phyloP scores from a whole-genome alignment of 64 coral and sea anemone genomes.

The Platygyra sinensis region DNA sequence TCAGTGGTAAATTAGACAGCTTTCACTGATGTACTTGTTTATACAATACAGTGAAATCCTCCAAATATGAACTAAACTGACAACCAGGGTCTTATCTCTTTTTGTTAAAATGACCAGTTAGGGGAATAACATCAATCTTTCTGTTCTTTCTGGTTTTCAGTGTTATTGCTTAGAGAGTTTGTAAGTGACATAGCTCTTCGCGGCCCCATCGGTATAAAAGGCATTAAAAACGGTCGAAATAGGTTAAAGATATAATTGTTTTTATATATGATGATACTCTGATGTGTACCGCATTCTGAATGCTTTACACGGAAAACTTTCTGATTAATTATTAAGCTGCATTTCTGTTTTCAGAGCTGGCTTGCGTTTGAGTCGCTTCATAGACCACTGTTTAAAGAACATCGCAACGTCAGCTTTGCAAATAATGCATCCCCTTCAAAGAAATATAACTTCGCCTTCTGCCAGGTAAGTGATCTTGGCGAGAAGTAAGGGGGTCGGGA shows the following conservation, averaged over 20 bases:
- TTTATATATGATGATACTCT: background rate
- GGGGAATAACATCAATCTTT: too few species aligned
- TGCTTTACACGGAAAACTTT: background rate
- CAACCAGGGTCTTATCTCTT: too few species aligned
- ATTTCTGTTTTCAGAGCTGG: slow-evolving; percentile 54
- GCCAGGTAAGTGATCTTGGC: background rate
- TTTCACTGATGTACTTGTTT: too few species aligned
- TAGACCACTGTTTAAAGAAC: slow-evolving; percentile 63
- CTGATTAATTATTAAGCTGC: background rate
- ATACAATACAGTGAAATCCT: too few species aligned
- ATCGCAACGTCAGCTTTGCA: slow-evolving; percentile 27
- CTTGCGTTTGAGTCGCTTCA: slow-evolving; percentile 65
- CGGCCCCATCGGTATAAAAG: too few species aligned
- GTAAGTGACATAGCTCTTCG: too few species aligned
- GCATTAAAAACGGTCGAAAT: too few species aligned
- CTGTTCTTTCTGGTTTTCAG: too few species aligned
- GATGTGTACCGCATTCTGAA: background rate
- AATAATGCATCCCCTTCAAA: slow-evolving; percentile 1
- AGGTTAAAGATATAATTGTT: too few species aligned
- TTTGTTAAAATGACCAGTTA: too few species aligned
- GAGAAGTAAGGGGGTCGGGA: too few species aligned
- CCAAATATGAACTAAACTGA: background rate
- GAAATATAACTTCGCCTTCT: slow-evolving; percentile 55
- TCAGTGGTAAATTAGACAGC: background rate
- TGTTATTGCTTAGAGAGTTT: too few species aligned